Base-by-base conservation (phyloP, 2,113 vertebrate genomes). In the Gopherus evgoodei region DNA sequence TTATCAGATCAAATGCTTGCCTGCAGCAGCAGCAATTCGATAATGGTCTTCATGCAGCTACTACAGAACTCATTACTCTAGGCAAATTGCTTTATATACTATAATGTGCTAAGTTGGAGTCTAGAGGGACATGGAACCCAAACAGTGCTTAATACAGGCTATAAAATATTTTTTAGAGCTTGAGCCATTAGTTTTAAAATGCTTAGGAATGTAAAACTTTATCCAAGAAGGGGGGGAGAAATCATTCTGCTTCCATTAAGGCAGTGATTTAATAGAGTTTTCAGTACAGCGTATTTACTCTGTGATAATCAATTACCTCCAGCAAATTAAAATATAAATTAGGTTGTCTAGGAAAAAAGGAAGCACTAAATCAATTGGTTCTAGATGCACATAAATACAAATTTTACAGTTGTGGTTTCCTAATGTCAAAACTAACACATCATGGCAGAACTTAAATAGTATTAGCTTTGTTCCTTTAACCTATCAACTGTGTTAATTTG, bases 91-190 rank as follows among this genome's bases (percentile, higher is more conserved):
- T 98, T 98, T 97, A 95, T 98, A 86, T 94, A 95, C 89, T 94
- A 84, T 97, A 97, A 98, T 95, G 95, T 87, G 95, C 96, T 96
- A 57, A 92, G 84, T 62, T 97, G 95, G 95, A 96, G 92, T 97
- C 97, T 97, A 85, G 90, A 78, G 97, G 95, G 97, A 98, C 50
- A 25, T 75, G 90, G 94, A 97, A 89, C 96, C 97, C 95, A 97
- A 96, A 97, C 90, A 93, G 95, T 97, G 93, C 95, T 98, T 98
- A 96, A 98, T 98, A 97, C 91, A 97, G 97, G 97, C 94, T 90
- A 97, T 98, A 97, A 99, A 98, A 98, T 98, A 98, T 98, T 72
- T 72, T 98, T 98, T 98, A 98, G 84, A 94, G 86, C 83, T 89
- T 76, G 83, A 96, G 97, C 91, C 94, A 97, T 97, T 95, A 95